These are phyloP conservation scores for Oriolus oriolus DNA, from an alignment of 2,113 vertebrate genomes.

Conservation along the genomic window DNA sequence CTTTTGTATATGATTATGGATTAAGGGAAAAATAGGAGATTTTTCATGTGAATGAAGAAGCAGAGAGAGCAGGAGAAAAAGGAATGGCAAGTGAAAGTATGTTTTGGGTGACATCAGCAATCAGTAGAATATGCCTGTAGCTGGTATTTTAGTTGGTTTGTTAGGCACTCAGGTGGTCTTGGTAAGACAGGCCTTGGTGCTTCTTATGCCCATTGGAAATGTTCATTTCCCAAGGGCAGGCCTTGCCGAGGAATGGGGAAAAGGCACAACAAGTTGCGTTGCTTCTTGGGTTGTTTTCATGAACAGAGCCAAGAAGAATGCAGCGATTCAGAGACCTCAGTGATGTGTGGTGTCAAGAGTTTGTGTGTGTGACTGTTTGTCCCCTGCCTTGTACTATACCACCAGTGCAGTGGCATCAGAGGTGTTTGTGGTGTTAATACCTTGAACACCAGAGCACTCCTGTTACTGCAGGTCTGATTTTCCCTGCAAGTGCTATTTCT, in stretches of 20 bases:
- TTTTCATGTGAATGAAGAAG: neutral
- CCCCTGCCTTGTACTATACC: neutral
- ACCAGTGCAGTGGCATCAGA: neutral
- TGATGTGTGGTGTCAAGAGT: neutral
- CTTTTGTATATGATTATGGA: neutral
- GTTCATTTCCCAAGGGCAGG: fast-evolving
- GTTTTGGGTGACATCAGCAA: neutral
- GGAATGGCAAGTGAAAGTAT: neutral
- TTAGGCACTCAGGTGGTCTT: neutral
- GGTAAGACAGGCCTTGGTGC: fast-evolving
- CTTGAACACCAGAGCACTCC: neutral
- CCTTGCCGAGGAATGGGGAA: neutral
- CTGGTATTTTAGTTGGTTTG: neutral
- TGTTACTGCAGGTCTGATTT: neutral
- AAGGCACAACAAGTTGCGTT: neutral
- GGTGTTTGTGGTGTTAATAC: neutral
- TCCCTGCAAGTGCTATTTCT: neutral
- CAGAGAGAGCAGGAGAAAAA: neutral
- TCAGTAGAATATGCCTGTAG: neutral
- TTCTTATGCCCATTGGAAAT: neutral
- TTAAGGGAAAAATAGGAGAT: neutral
- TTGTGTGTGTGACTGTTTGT: neutral
- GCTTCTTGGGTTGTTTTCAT: neutral
- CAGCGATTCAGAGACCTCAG: neutral
- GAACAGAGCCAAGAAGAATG: neutral